A percentile compares a stretch with the other conserved stretches of the same genome.
Conservation (phyloP, 2,113 vertebrate species). For the Physeter macrocephalus region DNA sequence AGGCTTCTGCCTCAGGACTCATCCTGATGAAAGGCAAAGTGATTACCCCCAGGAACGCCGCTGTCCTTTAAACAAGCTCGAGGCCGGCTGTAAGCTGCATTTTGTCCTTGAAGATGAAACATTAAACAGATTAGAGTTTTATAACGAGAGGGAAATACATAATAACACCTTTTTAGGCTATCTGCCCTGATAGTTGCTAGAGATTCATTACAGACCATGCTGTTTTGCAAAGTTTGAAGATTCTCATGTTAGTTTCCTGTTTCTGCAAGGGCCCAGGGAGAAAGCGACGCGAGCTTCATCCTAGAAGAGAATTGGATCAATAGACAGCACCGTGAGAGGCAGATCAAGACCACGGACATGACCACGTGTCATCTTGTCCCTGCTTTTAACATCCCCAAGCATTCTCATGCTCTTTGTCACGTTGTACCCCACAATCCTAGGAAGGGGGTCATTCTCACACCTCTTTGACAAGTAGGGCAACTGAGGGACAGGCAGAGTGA, state of each 20-base stretch:
- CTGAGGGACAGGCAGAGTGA: background rate
- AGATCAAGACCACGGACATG: rapidly evolving
- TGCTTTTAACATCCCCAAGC: background rate
- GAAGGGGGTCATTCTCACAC: background rate
- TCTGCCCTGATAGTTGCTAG: background rate
- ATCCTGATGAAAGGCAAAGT: background rate
- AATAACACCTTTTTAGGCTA: background rate
- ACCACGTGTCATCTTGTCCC: rapidly evolving
- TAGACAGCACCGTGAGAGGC: rapidly evolving
- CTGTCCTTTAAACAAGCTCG: background rate
- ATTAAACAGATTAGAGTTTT: background rate
- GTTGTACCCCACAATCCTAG: background rate
- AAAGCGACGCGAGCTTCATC: rapidly evolving
- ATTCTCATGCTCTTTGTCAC: rapidly evolving
- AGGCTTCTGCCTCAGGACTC: background rate
- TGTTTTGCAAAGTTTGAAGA: background rate
- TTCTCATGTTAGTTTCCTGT: background rate
- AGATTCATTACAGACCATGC: background rate
- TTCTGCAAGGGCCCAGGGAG: background rate
- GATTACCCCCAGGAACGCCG: background rate
- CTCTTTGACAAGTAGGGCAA: background rate
- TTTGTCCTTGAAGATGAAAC: slow-evolving; percentile 59
- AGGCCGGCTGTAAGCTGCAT: rapidly evolving
- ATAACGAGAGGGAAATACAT: background rate
- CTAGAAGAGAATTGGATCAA: no score